Base-by-base conservation (phyloP, 2,797 vertebrate species). In the Tympanoctomys barrerae region DNA sequence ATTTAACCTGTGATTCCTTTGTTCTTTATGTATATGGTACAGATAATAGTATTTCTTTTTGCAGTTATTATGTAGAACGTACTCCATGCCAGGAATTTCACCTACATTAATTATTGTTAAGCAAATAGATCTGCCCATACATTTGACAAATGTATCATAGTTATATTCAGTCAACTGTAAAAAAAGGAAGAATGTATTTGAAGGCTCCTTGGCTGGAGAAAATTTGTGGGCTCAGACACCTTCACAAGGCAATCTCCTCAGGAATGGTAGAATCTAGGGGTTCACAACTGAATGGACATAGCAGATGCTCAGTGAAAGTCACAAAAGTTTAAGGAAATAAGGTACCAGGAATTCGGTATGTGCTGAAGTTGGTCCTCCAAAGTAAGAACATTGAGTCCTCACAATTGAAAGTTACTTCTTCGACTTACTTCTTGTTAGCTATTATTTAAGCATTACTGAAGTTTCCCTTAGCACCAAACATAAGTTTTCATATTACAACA, bases 361-460 rank as follows among this genome's bases (percentile, higher is more conserved):
- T n/a, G 81, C 68, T 71, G 46, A 24, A 1, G 5, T 86, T 91
- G 80, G 9, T n/a, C 42, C 11, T 94, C 57, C 52, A 89, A 77
- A 61, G 28, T 87, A 26, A 80, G 59, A 87, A 93, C 57, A 0
- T 18, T 64, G 46, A 94, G 59, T 11, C 14, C 3, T 77, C 24
- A 54, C 68, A 54, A 59, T 19, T 75, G 61, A 93, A 95, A 36
- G 39, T 26, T 57, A 83, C 59, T 93, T 81, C 66, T 52, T 91
- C 14, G 84, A 71, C 13, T 92, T 92, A 79, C 52, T 96, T 93
- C 91, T 24, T 75, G 39, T 36, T 92, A 80, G 91, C 52, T 54
- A 36, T 80, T 61, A 33, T 92, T 82, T 26, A 87, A 87, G 33
- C 77, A 5, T n/a, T 89, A 39, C 0, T 36, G n/a, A 89, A 68